Conservation (phyloP, 2,797 vertebrate genomes). For the Leptatherina wallacei region DNA sequence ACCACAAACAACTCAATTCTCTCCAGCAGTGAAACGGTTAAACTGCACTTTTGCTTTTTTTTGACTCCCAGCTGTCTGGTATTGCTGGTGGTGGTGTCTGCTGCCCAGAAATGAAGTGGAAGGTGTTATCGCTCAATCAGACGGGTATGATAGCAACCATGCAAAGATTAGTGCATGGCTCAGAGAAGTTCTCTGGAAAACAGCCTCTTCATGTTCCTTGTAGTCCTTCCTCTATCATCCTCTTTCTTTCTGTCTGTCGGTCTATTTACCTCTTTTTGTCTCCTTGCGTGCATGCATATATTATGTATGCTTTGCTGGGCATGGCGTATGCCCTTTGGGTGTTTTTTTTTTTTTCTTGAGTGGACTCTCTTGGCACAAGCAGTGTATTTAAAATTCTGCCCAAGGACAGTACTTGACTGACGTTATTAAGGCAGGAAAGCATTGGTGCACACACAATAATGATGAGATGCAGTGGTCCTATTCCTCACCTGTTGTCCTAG, state of each 20-base stretch:
- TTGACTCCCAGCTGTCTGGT: conserved; percentile 69
- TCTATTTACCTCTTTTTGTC: conserved; percentile 5
- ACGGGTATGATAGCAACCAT: conserved; percentile 46
- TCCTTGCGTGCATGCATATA: conserved; percentile 33
- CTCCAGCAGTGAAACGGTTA: conserved; percentile 83
- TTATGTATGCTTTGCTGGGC: conserved; percentile 67
- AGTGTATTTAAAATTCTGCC: conserved; percentile 62
- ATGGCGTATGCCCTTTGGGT: conserved; percentile 44
- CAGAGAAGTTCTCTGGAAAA: conserved; percentile 20
- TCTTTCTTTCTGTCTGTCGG: neutral
- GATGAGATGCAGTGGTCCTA: conserved; percentile 31
- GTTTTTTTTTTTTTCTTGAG: conserved; percentile 27
- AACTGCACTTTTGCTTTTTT: conserved; percentile 79
- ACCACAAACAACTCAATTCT: conserved; percentile 82
- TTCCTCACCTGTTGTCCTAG: conserved; percentile 5
- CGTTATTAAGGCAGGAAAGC: conserved; percentile 44
- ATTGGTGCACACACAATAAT: conserved; percentile 32
- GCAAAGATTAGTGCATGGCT: conserved; percentile 27
- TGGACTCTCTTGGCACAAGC: conserved; percentile 62
- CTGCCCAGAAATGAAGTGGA: conserved; percentile 72
- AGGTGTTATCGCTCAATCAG: conserved; percentile 59
- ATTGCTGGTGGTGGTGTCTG: conserved; percentile 59
- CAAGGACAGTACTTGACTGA: conserved; percentile 54
- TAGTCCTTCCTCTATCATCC: conserved; percentile 11
- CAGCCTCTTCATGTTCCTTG: conserved; percentile 24